phyloP scores from a whole-genome alignment of 2,888 invertebrate species.

The Brachynemurus nebulosus region DNA sequence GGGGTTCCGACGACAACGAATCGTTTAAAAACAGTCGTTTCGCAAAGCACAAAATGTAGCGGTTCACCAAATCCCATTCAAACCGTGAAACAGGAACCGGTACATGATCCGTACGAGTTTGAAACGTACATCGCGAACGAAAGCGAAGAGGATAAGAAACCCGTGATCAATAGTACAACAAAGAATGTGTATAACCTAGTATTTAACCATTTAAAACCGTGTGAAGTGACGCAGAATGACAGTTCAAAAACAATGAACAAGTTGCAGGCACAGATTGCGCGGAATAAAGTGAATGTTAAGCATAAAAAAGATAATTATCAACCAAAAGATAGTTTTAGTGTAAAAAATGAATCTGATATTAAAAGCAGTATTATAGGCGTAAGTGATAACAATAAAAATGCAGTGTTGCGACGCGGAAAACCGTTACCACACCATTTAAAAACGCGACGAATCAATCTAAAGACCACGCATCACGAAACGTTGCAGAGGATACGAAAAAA shows the following conservation, averaged over 20 bases:
- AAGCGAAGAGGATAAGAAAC: neutral
- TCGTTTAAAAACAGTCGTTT: no score
- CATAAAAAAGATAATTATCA: conserved; percentile 17
- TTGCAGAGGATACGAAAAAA: conserved; percentile 27
- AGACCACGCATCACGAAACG: conserved; percentile 29
- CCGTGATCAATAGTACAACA: neutral
- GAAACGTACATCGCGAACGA: neutral
- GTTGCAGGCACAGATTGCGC: conserved; percentile 21
- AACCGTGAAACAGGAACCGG: no score
- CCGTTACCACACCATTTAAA: conserved; percentile 9
- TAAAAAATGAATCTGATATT: conserved; percentile 7
- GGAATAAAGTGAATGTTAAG: conserved; percentile 21
- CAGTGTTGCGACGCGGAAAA: conserved; percentile 10
- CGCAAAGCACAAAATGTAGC: no score
- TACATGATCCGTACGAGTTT: no score
- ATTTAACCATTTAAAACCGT: no score
- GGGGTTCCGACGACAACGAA: conserved; percentile 15
- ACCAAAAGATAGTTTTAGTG: conserved; percentile 3
- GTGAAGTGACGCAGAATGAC: neutral
- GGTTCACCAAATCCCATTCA: no score
- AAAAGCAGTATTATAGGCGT: conserved; percentile 10
- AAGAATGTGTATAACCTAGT: no score
- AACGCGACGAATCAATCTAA: conserved; percentile 17
- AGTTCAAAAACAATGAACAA: conserved; percentile 20
- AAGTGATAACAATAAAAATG: neutral